Base-by-base conservation (phyloP, 2,113 vertebrate species). In the Nanger granti region DNA sequence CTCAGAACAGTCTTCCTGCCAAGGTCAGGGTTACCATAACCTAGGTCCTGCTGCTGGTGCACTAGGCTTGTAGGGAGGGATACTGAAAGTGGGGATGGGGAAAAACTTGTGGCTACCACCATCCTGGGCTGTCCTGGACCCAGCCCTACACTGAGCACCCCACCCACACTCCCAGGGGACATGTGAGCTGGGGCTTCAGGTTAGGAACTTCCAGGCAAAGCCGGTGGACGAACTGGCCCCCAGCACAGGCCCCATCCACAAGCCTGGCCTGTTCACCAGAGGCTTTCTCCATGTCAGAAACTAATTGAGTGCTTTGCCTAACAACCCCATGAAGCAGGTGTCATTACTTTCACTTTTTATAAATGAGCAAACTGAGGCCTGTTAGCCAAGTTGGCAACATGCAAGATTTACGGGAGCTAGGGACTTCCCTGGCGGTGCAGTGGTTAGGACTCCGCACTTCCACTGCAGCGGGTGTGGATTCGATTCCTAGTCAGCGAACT, bases 141-240 rank as follows among this genome's bases (percentile, higher is more conserved):
- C 59, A 87, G 82, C 8, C 44, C 93, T 24, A 24, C 2, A 18
- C 37, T 9, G 20, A 79, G 44, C 9, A 6, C 31, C 62, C 87
- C 11, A 54, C 14, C 59, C n/a, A 91, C 49, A 17, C 13, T 47
- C 76, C 80, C 54, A 47, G 73, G 5, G 73, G n/a, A n/a, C 11
- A 47, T 9, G 4, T 1, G 41, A 44, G 34, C 52, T 10, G 6
- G 55, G 22, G 37, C 44, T 57, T 76, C 59, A 44, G 34, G 14
- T 44, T 66, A 54, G 59, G 54, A 64, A 62, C 12, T 0, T 18
- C 84, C 64, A 60, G 31, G 24, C 62, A 52, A 37, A 55, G 59
- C 0, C 0, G 0, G 4, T 15, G 5, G 17, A 14, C 3, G 3
- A n/a, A n/a, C 2, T 3, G 0, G 54, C 34, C 24, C 37, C 52